Evolutionary conservation across 2,797 vertebrate species (phyloP).

Genomic region (Macrochelys suwanniensis): DNA sequence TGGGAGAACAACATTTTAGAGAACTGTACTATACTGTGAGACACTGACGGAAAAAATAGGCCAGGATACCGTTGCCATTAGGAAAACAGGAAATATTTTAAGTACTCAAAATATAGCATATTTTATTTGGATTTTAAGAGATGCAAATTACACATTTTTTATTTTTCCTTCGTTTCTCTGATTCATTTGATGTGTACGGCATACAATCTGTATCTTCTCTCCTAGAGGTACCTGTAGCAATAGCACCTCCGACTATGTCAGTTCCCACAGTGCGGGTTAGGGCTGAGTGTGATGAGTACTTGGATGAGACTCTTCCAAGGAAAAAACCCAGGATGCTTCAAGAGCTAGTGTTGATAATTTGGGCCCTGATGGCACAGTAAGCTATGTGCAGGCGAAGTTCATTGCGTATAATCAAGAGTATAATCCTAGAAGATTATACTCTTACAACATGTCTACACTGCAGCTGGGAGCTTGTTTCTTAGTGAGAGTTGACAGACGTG

Average conservation of each 20-base stretch:
- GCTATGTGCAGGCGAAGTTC: not conserved
- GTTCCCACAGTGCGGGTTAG: not conserved
- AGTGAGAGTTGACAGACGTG: not conserved
- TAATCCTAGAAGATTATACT: not conserved
- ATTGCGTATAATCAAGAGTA: no score
- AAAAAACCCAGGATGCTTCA: not conserved
- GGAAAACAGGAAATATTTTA: not conserved
- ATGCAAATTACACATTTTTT: not conserved
- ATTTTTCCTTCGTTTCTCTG: not conserved
- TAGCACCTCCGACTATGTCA: not conserved
- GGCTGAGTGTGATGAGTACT: not conserved
- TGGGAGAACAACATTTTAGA: not conserved
- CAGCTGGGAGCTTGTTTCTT: not conserved
- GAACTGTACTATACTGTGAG: not conserved
- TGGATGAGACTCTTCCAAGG: not conserved
- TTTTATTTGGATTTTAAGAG: not conserved
- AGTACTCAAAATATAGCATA: not conserved
- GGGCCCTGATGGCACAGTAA: not conserved
- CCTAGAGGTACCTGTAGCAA: fast-evolving
- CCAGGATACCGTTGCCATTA: not conserved
- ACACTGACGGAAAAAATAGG: not conserved
- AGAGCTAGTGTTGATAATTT: not conserved
- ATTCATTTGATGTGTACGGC: not conserved
- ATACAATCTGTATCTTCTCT: not conserved
- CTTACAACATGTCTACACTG: not conserved